A percentile compares a stretch with the other conserved stretches of the same genome.
These are phyloP conservation scores for Amphipyra berbera DNA, from an alignment of 2,888 invertebrate species.

Conservation along the genomic window DNA sequence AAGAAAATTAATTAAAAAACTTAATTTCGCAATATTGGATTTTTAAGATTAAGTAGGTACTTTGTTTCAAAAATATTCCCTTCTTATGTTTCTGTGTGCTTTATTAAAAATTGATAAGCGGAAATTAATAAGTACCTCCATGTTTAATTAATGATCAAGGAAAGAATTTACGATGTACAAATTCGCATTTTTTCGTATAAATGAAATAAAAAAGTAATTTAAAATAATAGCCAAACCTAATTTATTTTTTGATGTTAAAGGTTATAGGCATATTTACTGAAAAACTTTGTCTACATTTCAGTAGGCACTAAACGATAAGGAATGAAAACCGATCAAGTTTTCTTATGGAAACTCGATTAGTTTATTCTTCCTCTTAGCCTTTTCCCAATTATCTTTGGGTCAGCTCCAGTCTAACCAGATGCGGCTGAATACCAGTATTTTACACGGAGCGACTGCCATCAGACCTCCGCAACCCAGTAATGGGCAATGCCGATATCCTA, in stretches of 20 bases:
- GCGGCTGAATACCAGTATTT: too few species aligned
- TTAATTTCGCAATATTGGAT: conserved; percentile 79
- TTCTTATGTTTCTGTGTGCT: conserved; percentile 46
- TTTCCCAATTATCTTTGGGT: too few species aligned
- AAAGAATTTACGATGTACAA: conserved; percentile 33
- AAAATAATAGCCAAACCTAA: neutral
- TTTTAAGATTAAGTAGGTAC: conserved; percentile 67
- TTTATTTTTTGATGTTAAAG: neutral
- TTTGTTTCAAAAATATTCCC: conserved; percentile 45
- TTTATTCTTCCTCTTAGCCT: too few species aligned
- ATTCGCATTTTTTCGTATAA: conserved; percentile 27
- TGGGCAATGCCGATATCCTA: too few species aligned
- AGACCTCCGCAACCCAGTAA: too few species aligned
- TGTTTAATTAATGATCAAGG: conserved; percentile 58
- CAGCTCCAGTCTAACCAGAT: too few species aligned
- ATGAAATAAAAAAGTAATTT: conserved; percentile 8
- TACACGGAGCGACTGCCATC: too few species aligned
- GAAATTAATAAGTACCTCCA: conserved; percentile 58
- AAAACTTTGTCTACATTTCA: neutral
- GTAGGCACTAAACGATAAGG: too few species aligned
- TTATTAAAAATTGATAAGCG: conserved; percentile 64
- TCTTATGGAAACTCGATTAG: too few species aligned
- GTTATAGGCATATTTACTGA: neutral
- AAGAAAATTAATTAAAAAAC: conserved; percentile 85
- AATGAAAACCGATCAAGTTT: too few species aligned